phyloP scores from a whole-genome alignment of 2,888 invertebrate species.

The Lithophane ornitopus region DNA sequence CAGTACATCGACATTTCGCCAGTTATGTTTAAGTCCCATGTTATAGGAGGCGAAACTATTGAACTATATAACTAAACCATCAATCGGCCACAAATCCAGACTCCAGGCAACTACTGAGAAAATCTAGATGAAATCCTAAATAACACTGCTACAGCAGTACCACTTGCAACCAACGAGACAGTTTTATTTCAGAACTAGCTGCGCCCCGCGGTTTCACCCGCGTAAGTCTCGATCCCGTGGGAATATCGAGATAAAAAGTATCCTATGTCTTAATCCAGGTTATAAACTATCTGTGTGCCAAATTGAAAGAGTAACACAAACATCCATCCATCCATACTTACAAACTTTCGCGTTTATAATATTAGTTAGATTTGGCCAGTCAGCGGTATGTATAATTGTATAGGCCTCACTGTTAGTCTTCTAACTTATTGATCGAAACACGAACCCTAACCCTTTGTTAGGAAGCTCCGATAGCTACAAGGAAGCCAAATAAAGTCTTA shows the following conservation, averaged over 20 bases:
- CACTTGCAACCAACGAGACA: neutral
- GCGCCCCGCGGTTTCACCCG: too few species aligned
- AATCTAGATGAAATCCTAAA: neutral
- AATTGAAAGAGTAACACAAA: too few species aligned
- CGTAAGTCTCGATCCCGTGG: too few species aligned
- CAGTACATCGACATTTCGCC: neutral
- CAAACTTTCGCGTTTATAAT: too few species aligned
- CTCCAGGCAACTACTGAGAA: neutral
- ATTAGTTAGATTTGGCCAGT: neutral
- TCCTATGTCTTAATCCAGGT: too few species aligned
- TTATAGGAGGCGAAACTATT: neutral
- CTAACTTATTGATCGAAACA: neutral
- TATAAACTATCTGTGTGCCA: too few species aligned
- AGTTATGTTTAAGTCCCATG: too few species aligned
- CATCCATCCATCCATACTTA: too few species aligned
- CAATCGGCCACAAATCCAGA: neutral
- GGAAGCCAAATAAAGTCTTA: slow-evolving; percentile 6
- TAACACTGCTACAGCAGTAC: too few species aligned
- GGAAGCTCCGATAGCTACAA: neutral
- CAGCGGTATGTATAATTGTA: too few species aligned
- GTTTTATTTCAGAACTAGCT: neutral
- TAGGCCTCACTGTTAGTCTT: neutral
- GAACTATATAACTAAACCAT: too few species aligned
- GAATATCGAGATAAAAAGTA: too few species aligned
- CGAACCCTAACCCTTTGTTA: neutral